Evolutionary conservation across 1,140 invertebrate genomes (phyloP).

Genomic region (Macrostomum lignano): DNA sequence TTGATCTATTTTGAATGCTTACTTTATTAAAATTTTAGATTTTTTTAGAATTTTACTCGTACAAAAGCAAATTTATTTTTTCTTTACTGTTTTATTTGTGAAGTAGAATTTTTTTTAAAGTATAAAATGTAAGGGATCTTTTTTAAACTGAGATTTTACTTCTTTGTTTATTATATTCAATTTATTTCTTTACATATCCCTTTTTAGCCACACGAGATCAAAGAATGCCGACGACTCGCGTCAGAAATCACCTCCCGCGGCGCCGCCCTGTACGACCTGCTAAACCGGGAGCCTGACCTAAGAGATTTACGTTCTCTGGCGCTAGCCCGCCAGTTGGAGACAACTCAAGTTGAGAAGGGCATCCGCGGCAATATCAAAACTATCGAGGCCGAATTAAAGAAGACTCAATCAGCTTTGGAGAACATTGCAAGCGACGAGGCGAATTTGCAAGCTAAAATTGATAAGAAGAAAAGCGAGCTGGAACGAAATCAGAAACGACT

Average conservation of each 20-base stretch:
- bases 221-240: constrained; percentile 51
- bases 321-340: constrained; percentile 46
- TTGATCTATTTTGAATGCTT: too few relatives aligned
- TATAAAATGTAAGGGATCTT: too few relatives aligned
- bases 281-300: constrained; percentile 58
- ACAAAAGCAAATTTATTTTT: too few relatives aligned
- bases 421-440: constrained; percentile 54
- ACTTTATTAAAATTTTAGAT: too few relatives aligned
- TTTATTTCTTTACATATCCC: too few relatives aligned
- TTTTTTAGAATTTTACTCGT: too few relatives aligned
- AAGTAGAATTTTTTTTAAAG: too few relatives aligned
- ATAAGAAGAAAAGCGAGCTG: constrained; percentile 55
- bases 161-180: too few relatives aligned
- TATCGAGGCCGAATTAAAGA: constrained; percentile 34
- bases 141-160: too few relatives aligned
- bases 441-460: constrained; percentile 61
- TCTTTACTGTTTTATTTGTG: too few relatives aligned
- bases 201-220: constrained; percentile 50
- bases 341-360: constrained; percentile 45
- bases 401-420: constrained; percentile 43
- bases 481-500: constrained; percentile 69
- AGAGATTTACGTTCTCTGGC: constrained; percentile 34
- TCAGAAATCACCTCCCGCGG: constrained; percentile 64
- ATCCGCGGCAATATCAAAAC: constrained; percentile 34
- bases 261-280: constrained; percentile 55